Base-by-base conservation (phyloP, 2,113 vertebrate species). In the Pluvianellus socialis region DNA sequence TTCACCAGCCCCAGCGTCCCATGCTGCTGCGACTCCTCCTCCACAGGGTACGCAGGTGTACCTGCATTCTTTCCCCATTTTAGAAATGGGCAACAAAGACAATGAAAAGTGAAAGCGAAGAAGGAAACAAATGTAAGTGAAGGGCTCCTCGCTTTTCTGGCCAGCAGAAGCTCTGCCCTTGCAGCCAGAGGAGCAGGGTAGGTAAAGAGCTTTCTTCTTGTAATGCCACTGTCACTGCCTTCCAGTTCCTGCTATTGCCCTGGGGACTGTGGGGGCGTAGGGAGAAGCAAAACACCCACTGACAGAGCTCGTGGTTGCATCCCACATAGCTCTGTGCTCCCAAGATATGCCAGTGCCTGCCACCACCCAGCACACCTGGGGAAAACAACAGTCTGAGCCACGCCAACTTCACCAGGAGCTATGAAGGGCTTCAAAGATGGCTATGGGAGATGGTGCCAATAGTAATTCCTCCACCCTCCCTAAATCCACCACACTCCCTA, bases 191-290 rank as follows among this genome's bases (percentile, higher is more conserved):
- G 35, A 80, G 59, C 3, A 4, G n/a, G 24, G 19, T 12, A 86
- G 58, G 72, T 53, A 72, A 86, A 59, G 28, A 72, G 19, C 6
- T 14, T 82, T 86, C 44, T 55, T 42, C 44, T 91, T 75, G 7
- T 44, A 86, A 45, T 21, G 49, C 35, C 59, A 27, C 44, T 32
- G n/a, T 55, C 32, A 22, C 66, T 70, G 66, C 68, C 40, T 84
- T 80, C 42, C 59, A 16, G 8, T 84, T n/a, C 49, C 45, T 84
- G 28, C 67, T 67, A 4, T 80, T 91, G 77, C 65, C 33, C 19
- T 53, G 35, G 38, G 35, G 44, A 27, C 44, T 72, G 38, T 0
- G 0, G 26, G 28, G 65, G 4, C 68, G 63, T 0, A 2, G n/a
- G 7, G 38, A 82, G 91, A 58, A 84, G 52, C 27, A 74, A 53